These are phyloP conservation scores for Coptodon rendalli DNA, from an alignment of 2,113 vertebrate species.

Conservation along the genomic window DNA sequence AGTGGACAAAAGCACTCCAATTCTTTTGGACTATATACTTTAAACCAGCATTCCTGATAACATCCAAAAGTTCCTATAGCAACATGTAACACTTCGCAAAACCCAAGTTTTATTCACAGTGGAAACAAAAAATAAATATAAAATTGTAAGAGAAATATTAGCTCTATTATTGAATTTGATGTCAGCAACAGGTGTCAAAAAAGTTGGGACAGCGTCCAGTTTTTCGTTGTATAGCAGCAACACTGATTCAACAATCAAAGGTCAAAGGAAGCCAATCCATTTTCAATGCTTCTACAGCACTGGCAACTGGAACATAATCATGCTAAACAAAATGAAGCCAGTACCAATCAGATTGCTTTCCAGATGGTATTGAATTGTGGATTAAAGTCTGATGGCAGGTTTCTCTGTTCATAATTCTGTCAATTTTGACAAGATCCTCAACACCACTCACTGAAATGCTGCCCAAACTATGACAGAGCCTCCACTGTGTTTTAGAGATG, in stretches of 20 bases:
- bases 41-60: background rate
- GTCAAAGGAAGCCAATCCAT: background rate
- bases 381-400: background rate
- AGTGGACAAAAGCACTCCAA: background rate
- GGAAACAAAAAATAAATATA: background rate
- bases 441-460: background rate
- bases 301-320: background rate
- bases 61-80: background rate
- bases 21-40: background rate
- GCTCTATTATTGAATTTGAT: background rate
- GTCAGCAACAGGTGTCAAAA: background rate
- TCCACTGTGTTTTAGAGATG: background rate
- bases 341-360: background rate
- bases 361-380: background rate
- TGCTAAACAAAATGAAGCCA: background rate
- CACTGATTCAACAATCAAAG: background rate
- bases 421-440: background rate
- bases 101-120: background rate
- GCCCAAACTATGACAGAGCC: background rate
- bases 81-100: background rate
- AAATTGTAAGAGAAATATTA: background rate
- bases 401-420: background rate
- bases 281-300: background rate
- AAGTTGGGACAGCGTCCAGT: background rate
- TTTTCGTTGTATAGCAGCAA: background rate